These are phyloP conservation scores for Tetranychus piercei DNA, from an alignment of 2,888 invertebrate genomes.

Conservation along the genomic window DNA sequence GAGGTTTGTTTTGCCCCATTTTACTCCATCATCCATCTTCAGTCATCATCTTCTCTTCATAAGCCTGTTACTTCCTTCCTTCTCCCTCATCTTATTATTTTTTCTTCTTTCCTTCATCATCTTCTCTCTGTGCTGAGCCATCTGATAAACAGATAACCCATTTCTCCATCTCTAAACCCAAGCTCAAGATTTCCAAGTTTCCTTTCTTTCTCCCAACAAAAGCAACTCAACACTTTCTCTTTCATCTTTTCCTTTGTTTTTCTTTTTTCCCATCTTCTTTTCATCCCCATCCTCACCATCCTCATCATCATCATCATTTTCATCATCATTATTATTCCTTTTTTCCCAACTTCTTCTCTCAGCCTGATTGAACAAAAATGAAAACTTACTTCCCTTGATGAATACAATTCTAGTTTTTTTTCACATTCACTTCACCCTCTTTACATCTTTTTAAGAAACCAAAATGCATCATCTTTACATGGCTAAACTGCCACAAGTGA, in stretches of 20 bases:
- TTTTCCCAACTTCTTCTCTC: neutral
- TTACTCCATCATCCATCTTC: neutral
- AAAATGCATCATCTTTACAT: neutral
- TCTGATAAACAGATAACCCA: neutral
- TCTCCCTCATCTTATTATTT: neutral
- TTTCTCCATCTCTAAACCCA: neutral
- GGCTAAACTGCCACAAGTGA: too few relatives aligned
- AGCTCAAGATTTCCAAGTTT: neutral
- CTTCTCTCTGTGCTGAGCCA: neutral
- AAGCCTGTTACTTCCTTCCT: neutral
- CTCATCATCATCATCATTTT: neutral
- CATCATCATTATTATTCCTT: too few relatives aligned
- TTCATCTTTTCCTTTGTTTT: neutral
- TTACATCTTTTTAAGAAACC: neutral
- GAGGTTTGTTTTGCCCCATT: slow-evolving; percentile 25
- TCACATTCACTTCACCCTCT: neutral
- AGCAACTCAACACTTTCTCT: neutral
- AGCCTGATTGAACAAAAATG: neutral
- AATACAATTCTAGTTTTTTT: neutral
- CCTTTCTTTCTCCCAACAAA: neutral
- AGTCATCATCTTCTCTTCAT: neutral
- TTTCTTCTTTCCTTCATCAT: neutral
- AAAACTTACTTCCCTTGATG: neutral
- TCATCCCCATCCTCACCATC: neutral
- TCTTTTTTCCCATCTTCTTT: neutral